phyloP scores from a whole-genome alignment of 1,140 invertebrate genomes.

The Acromyrmex charruanus region DNA sequence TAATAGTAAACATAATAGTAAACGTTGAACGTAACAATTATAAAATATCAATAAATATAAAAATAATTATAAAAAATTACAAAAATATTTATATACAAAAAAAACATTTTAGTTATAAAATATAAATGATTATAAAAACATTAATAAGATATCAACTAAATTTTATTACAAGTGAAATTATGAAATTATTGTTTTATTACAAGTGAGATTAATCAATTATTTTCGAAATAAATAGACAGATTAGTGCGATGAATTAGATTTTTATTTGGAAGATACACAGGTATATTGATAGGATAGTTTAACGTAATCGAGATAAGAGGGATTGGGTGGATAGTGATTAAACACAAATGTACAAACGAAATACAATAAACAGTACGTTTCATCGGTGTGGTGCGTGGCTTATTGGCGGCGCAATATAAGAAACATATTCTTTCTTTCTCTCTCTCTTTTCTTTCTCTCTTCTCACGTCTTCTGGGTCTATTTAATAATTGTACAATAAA shows the following conservation, averaged over 20 bases:
- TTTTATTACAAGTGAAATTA: background rate
- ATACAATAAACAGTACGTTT: conserved; percentile 77
- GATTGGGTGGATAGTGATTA: conserved; percentile 60
- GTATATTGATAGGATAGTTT: conserved; percentile 74
- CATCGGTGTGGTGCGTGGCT: conserved; percentile 65
- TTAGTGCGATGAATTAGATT: conserved; percentile 76
- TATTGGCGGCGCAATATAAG: conserved; percentile 46
- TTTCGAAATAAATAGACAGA: background rate
- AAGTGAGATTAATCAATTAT: background rate
- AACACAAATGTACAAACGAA: conserved; percentile 83
- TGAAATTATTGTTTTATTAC: background rate
- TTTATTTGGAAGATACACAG: conserved; percentile 83
- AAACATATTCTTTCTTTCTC: conserved; percentile 35
- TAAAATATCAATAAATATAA: background rate
- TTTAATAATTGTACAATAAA: conserved; percentile 75
- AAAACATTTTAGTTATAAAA: too few species aligned
- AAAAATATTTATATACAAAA: too few species aligned
- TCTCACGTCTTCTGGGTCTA: conserved; percentile 47
- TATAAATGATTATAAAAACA: background rate
- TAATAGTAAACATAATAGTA: too few species aligned
- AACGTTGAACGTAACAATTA: too few species aligned
- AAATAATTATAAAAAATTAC: too few species aligned
- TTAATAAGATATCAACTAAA: background rate
- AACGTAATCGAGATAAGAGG: conserved; percentile 76
- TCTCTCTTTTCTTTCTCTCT: background rate